These are phyloP conservation scores for Struthio camelus DNA, from an alignment of 2,113 vertebrate genomes.

Conservation along the genomic window DNA sequence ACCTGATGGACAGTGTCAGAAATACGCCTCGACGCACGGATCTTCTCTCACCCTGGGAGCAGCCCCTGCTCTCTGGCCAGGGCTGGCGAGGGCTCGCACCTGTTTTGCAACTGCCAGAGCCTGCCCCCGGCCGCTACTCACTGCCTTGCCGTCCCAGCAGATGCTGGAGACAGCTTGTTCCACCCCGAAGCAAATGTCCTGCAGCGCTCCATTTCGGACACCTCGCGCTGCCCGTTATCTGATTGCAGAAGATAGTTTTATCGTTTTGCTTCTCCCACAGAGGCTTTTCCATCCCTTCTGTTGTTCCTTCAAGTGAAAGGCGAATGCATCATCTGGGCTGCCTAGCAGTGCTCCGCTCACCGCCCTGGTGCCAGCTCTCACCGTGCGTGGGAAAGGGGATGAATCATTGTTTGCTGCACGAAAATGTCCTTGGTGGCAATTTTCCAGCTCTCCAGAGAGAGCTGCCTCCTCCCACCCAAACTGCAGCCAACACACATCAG, in stretches of 20 bases:
- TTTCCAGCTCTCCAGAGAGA: constrained; percentile 48
- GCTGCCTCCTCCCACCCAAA: constrained; percentile 2
- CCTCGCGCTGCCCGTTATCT: not conserved
- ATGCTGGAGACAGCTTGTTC: not conserved
- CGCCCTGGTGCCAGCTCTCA: not conserved
- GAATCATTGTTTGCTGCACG: constrained; percentile 47
- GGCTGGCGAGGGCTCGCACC: not conserved
- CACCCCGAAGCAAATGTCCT: not conserved
- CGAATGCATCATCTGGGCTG: constrained; percentile 42
- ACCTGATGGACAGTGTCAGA: not conserved
- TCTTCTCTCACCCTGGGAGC: not conserved
- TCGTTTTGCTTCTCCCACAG: not conserved
- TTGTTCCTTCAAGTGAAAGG: constrained; percentile 6
- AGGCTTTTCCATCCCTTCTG: constrained; percentile 7
- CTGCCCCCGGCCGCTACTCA: not conserved
- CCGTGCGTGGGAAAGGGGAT: constrained; percentile 39
- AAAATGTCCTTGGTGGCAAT: constrained; percentile 53
- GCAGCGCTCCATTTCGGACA: not conserved
- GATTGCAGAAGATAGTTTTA: constrained; percentile 1
- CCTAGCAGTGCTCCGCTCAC: not conserved
- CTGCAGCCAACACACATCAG: not conserved
- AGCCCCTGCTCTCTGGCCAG: fast-evolving
- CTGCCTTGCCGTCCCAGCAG: fast-evolving
- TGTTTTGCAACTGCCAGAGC: not conserved
- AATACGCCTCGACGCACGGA: not conserved